phyloP scores from a whole-genome alignment of 1,140 invertebrate species.

The Halictus rubicundus region DNA sequence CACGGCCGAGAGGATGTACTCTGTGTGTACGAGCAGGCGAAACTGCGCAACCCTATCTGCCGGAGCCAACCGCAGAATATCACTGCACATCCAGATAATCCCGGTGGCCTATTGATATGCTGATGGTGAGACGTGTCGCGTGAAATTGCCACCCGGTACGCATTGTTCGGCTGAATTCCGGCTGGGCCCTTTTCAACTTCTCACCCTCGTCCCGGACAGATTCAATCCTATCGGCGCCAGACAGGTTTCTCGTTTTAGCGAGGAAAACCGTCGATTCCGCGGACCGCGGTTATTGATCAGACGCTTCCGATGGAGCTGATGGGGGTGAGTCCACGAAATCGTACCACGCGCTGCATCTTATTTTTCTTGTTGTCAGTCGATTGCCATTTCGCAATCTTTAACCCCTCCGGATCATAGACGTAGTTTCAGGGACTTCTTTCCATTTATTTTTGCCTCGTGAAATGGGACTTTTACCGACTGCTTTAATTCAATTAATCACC shows the following conservation, averaged over 20 bases:
- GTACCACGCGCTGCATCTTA: too few species aligned
- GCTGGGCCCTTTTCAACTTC: constrained; percentile 68
- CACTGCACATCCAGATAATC: constrained; percentile 80
- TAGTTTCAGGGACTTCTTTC: too few species aligned
- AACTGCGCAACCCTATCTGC: constrained; percentile 78
- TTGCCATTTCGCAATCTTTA: too few species aligned
- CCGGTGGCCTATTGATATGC: constrained; percentile 79
- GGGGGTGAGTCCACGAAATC: background rate
- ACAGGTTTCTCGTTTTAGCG: constrained; percentile 67
- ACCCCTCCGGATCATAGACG: too few species aligned
- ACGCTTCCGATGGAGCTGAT: background rate
- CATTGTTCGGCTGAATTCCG: constrained; percentile 77
- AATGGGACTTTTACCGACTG: too few species aligned
- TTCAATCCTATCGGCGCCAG: constrained; percentile 70
- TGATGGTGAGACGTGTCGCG: constrained; percentile 81
- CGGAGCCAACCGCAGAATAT: constrained; percentile 78
- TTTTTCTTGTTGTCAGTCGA: too few species aligned
- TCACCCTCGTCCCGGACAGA: constrained; percentile 51
- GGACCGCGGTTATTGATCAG: background rate
- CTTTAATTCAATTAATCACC: too few species aligned
- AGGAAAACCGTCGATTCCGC: constrained; percentile 20
- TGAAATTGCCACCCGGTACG: constrained; percentile 80
- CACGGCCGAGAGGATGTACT: background rate
- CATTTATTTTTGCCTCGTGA: too few species aligned
- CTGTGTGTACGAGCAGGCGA: constrained; percentile 35